Evolutionary conservation across 2,113 vertebrate genomes (phyloP), one percentile per base, ranked within the genome.

Genomic region (Entosphenus tridentatus): DNA sequence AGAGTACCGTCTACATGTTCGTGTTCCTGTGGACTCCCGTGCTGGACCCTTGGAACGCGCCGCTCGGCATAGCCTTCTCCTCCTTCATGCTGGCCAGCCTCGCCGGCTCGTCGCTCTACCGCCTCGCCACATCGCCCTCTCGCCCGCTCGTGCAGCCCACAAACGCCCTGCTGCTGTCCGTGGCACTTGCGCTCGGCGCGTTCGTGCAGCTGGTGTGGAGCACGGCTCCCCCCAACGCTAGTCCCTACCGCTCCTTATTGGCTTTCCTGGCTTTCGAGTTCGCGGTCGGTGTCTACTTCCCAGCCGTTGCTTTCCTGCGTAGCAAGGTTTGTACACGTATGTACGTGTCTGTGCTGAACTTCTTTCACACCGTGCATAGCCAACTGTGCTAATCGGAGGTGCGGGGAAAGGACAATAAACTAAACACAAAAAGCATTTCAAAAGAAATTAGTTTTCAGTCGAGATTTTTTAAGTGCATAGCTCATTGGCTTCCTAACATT

Each of bases 11-110:
- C 21, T 92, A 88, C 75, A 89, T 95, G 73, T 95, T 95, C 76
- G 80, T 95, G 71, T 95, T 95, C 74, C 82, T 95, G 13, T 95
- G 89, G 89, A 95, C 89, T 0, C 89, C 89, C 0, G 88, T 93
- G 4, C 74, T 93, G 72, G 87, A 92, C 73, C 86, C 88, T 12
- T 79, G 92, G 2, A 84, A 84, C 2, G 82, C 88, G 14, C 88
- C 88, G 0, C 73, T 95, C 72, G 89, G 89, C 70, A 82, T 95
- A 2, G 79, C 91, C 39, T 95, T 95, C 73, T 88, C 89, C 59
- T 80, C 83, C 67, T 81, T 95, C 70, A 93, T 95, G 89, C 86
- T 87, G 2, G 84, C 89, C 73, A 87, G 85, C 75, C 82, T 86
- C 80, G 75, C 81, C 1, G 89, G 89, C 62, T 88, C 88, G 39